Evolutionary conservation across 1,140 invertebrate genomes (phyloP).

Genomic region (Leptopilina boulardi): DNA sequence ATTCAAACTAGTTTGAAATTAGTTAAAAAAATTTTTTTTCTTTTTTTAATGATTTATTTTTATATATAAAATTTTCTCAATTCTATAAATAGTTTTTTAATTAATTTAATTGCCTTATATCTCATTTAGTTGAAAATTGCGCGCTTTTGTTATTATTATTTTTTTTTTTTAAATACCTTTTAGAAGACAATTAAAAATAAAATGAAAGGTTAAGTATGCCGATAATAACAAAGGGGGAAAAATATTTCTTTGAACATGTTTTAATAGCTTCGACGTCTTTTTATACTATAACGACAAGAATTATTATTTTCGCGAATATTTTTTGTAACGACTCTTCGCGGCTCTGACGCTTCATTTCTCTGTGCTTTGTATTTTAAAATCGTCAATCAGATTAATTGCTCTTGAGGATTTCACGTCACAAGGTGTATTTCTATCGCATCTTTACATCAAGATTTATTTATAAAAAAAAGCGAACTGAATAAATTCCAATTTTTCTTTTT

Average conservation of each 20-base stretch:
- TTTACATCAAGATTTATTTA: constrained; percentile 20
- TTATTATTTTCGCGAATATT: background rate
- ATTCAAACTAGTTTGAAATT: no score
- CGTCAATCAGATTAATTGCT: constrained; percentile 11
- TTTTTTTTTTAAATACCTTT: background rate
- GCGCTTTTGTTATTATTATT: no score
- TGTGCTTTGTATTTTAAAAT: constrained; percentile 6
- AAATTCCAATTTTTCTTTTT: background rate
- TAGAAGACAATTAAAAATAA: background rate
- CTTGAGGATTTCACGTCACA: background rate
- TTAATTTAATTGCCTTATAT: no score
- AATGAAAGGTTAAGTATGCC: background rate
- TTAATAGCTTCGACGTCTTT: background rate
- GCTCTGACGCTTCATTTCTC: background rate
- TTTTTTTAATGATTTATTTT: no score
- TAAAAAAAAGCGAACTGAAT: background rate
- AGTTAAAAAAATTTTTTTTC: no score
- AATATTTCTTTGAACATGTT: background rate
- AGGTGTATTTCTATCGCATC: background rate
- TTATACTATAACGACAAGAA: background rate
- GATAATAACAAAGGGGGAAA: background rate
- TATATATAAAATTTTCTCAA: no score
- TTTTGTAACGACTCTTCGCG: no score
- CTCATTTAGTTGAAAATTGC: no score
- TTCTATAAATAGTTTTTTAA: no score